Base-by-base conservation (phyloP, 2,888 invertebrate species). In the Thera obeliscata region DNA sequence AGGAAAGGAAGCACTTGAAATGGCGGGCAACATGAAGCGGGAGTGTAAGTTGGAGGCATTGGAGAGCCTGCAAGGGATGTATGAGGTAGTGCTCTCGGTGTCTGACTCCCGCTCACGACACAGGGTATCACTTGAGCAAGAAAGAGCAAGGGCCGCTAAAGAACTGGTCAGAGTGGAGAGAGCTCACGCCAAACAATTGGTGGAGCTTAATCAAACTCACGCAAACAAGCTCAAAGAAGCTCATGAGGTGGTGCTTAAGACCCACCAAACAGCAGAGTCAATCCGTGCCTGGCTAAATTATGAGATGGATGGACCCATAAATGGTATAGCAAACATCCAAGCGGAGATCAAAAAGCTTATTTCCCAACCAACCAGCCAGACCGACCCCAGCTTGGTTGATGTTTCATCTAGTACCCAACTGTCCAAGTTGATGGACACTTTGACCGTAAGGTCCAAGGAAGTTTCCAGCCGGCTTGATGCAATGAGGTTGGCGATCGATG, bases 61-160 rank as follows among this genome's bases (percentile, higher is more conserved):
- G 50, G 50, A 50, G 50, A 12, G 50, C 12, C 50, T 50, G 50
- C 50, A 50, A n/a, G 50, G 4, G 3, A 50, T 50, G 50, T 50
- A 50, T 3, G 50, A 50, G n/a, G 12, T 50, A 9, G 50, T 12
- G 50, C 12, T 50, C 4, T 50, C 50, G 1, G 50, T 50, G 4
- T 50, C 50, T n/a, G 50, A 50, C 50, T 50, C 50, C 2, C 50
- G 50, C n/a, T 50, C 50, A 4, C 50, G 50, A 2, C 50, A 50
- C 12, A n/a, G 50, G 12, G 50, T 50, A 4, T 50, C 50, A 4
- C 50, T 50, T n/a, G 50, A 50, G 50, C 50, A 50, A 12, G 50
- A n/a, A 11, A 48, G 11, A 9, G 48, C 48, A 3, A 48, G 48
- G 11, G 48, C 48, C 3, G 48, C 48, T 3, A 50, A 12, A n/a